Base-by-base conservation (phyloP, 2,888 invertebrate species). In the Biston betularia region DNA sequence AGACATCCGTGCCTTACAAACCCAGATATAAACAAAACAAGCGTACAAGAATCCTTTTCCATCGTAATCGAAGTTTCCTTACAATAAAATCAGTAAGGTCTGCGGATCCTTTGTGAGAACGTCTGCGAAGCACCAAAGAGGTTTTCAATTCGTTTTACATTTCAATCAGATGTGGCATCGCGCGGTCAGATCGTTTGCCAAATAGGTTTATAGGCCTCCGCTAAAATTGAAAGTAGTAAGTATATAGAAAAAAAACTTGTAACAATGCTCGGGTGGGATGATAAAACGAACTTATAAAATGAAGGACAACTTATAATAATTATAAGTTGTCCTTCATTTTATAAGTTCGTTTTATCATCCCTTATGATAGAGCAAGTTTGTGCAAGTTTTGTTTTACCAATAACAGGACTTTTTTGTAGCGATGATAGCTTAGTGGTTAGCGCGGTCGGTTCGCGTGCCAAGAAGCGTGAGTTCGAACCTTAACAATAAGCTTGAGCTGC, bases 31-130 rank as follows among this genome's bases (percentile, higher is more conserved):
- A 15, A 50, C 15, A 50, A 64, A 63, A 45, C 42, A 14, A 56
- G 52, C 24, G 24, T 45, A 24, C 55, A 55, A 14, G 10, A 44
- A 48, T 24, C 24, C 3, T 24, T 24, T 24, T 24, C 24, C 24
- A 24, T 24, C 1, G 24, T 3, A 24, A 24, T 24, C 24, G 24
- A 35, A 40, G 34, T 60, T 60, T 57, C 57, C 46, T 38, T 12
- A 52, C 48, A 67, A 67, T 58, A 58, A 58, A 65, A 61, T 65
- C 54, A 62, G 48, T 58, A 50, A 49, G 54, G 62, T 54, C 66
- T 50, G 53, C 14, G 11, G 53, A 63, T 67, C 62, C 62, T 63
- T 54, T 67, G 60, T 60, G 49, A 45, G 48, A 45, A 45, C 54
- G 34, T 12, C 46, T 35, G 46, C 48, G 57, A 48, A 48, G 38